phyloP scores from a whole-genome alignment of 1,140 invertebrate species.

The Eupeodes corollae region DNA sequence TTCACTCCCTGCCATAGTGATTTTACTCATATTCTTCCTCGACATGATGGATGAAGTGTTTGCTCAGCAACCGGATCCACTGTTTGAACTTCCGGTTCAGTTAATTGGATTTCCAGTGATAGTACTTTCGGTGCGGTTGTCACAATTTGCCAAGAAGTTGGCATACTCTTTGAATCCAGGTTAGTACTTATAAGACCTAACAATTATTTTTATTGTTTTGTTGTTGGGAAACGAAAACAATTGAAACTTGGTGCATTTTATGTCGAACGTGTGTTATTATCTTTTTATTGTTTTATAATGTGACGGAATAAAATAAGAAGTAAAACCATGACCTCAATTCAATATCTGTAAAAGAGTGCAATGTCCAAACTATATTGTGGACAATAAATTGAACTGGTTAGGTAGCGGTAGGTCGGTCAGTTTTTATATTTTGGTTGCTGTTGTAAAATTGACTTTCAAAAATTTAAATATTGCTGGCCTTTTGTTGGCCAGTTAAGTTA shows the following conservation, averaged over 20 bases:
- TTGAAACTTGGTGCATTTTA: background rate
- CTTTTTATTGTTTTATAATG: too few species aligned
- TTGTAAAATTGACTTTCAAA: too few species aligned
- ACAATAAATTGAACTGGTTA: too few species aligned
- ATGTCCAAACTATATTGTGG: too few species aligned
- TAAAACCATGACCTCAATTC: too few species aligned
- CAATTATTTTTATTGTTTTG: background rate
- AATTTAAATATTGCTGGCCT: too few species aligned
- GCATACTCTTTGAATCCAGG: slow-evolving; percentile 70
- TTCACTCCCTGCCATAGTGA: background rate
- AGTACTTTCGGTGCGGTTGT: slow-evolving; percentile 63
- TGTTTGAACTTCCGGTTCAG: slow-evolving; percentile 67
- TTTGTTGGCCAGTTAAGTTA: too few species aligned
- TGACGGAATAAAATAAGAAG: too few species aligned
- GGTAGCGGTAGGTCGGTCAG: too few species aligned
- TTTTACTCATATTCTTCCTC: slow-evolving; percentile 22
- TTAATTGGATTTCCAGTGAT: slow-evolving; percentile 72
- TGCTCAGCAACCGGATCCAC: slow-evolving; percentile 42
- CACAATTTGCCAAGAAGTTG: slow-evolving; percentile 72
- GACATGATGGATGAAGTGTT: slow-evolving; percentile 26
- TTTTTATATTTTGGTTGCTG: too few species aligned
- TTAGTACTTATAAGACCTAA: slow-evolving; percentile 42
- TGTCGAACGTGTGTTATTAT: slow-evolving; percentile 1
- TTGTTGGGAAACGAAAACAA: too few species aligned
- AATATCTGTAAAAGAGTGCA: too few species aligned